Conservation (phyloP, 2,797 vertebrate species). For the Chelon auratus region DNA sequence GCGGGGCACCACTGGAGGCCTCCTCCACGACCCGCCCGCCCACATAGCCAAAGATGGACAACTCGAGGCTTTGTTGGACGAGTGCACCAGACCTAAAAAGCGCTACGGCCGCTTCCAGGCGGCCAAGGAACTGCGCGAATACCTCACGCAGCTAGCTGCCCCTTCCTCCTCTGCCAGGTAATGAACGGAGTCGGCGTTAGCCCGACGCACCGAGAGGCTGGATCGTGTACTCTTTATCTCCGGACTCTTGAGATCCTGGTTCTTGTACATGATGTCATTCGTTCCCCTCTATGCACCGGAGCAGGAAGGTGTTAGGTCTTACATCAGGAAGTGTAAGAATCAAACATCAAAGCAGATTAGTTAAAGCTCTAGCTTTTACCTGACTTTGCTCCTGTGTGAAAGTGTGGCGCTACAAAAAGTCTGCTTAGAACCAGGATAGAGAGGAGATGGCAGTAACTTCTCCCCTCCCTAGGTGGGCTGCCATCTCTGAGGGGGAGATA, state of each 20-base stretch:
- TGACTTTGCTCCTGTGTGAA: slow-evolving; percentile 61
- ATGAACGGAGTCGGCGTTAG: slow-evolving; percentile 79
- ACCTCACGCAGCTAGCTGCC: slow-evolving; percentile 92
- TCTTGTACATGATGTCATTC: slow-evolving; percentile 79
- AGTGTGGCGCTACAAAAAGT: slow-evolving; percentile 55
- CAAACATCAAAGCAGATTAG: slow-evolving; percentile 66
- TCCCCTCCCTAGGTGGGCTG: slow-evolving; percentile 51
- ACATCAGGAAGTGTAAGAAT: slow-evolving; percentile 66
- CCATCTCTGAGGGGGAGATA: slow-evolving; percentile 14
- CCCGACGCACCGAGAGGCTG: slow-evolving; percentile 62
- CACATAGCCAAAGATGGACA: slow-evolving; percentile 94
- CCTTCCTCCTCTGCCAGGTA: slow-evolving; percentile 87
- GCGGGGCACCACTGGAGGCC: slow-evolving; percentile 96
- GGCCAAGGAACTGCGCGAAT: slow-evolving; percentile 94
- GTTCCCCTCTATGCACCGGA: slow-evolving; percentile 59
- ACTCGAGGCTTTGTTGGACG: slow-evolving; percentile 93
- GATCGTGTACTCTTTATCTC: slow-evolving; percentile 55
- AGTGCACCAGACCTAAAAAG: slow-evolving; percentile 97
- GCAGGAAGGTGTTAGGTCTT: slow-evolving; percentile 50
- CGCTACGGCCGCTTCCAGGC: slow-evolving; percentile 95
- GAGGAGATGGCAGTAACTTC: slow-evolving; percentile 49
- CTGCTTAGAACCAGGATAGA: slow-evolving; percentile 60
- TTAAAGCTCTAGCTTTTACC: slow-evolving; percentile 66
- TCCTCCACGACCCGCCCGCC: slow-evolving; percentile 94
- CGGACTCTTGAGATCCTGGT: slow-evolving; percentile 67